Conservation (phyloP, 2,113 vertebrate species). For the Dryoscopus gambensis region DNA sequence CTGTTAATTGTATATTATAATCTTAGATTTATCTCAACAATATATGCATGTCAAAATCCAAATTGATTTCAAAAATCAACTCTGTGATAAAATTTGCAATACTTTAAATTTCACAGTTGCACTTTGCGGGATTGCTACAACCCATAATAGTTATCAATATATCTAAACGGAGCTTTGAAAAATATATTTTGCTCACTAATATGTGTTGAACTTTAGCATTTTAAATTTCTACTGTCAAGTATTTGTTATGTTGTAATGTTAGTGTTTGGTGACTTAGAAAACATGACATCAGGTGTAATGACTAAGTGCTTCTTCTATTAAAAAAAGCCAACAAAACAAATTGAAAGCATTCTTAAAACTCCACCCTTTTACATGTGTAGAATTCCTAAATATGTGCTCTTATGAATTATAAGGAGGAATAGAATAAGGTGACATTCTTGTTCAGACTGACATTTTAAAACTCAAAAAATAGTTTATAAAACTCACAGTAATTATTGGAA, state of each 20-base stretch:
- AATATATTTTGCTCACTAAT: not conserved
- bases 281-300: not conserved
- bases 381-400: not conserved
- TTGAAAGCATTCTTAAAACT: not conserved
- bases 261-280: not conserved
- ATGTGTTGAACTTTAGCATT: not conserved
- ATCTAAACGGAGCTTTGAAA: not conserved
- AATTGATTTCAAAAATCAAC: not conserved
- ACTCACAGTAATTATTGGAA: not conserved
- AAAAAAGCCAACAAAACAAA: not conserved
- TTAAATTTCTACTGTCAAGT: not conserved
- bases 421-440: not conserved
- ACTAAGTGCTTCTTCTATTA: not conserved
- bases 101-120: not conserved
- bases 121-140: not conserved
- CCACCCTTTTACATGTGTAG: not conserved
- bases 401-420: not conserved
- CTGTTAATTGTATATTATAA: slow-evolving; percentile 39
- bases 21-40: not conserved
- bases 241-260: not conserved
- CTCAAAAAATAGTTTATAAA: not conserved
- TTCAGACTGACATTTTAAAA: not conserved
- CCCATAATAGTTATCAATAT: not conserved
- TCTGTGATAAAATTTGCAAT: not conserved
- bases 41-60: not conserved